Percentiles rank a stretch among this genome's conserved stretches.
Evolutionary conservation across 2,888 invertebrate genomes (phyloP).

Genomic region (Scaptomyza reducta): DNA sequence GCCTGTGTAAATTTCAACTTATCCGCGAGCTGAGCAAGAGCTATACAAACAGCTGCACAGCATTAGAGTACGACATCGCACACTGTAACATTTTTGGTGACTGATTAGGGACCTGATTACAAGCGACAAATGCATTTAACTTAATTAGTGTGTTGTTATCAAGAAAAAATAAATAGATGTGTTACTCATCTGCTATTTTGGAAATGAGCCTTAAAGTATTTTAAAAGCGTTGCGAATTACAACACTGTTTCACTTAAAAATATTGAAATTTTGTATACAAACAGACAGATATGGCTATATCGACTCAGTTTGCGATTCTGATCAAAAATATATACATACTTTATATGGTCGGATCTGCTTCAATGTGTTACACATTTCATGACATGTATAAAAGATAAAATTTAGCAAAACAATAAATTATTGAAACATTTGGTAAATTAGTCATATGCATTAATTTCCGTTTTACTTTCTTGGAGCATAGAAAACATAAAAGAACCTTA

Average conservation of each 20-base stretch:
- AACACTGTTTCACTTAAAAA: too few relatives aligned
- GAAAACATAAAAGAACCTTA: neutral
- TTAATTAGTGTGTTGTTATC: conserved; percentile 5
- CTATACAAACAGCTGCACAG: conserved; percentile 60
- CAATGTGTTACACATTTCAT: too few relatives aligned
- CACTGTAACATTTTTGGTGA: conserved; percentile 12
- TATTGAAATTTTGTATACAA: neutral
- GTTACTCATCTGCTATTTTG: neutral
- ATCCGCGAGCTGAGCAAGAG: conserved; percentile 62
- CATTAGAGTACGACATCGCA: conserved; percentile 15
- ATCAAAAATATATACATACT: too few relatives aligned
- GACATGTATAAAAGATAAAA: too few relatives aligned
- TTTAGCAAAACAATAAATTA: neutral
- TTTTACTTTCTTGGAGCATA: neutral
- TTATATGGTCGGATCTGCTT: too few relatives aligned
- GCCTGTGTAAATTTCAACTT: conserved; percentile 72
- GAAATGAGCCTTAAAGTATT: neutral
- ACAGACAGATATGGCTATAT: neutral
- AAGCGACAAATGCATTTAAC: conserved; percentile 2
- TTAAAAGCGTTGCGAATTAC: neutral
- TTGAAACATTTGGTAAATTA: neutral
- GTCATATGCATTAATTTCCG: neutral
- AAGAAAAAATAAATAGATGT: neutral
- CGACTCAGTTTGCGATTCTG: too few relatives aligned
- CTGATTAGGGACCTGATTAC: conserved; percentile 20